These are phyloP conservation scores for Leptinotarsa tumamoca DNA, from an alignment of 2,888 invertebrate species.

Conservation along the genomic window DNA sequence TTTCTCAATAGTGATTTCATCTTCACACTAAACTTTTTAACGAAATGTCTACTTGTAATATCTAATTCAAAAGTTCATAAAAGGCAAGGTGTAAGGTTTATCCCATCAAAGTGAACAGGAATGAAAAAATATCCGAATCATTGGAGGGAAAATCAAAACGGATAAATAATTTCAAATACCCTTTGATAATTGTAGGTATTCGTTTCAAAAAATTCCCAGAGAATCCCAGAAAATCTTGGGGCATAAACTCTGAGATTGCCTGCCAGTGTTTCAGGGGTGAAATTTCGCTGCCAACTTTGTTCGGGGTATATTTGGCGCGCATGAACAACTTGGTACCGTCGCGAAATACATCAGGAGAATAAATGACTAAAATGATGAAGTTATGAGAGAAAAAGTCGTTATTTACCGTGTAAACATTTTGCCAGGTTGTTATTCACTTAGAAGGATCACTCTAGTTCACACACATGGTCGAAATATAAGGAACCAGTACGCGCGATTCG, in stretches of 20 bases:
- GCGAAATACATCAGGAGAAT: not conserved
- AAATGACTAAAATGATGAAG: not conserved
- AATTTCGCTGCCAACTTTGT: not conserved
- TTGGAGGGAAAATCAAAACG: too few relatives aligned
- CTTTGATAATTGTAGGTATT: too few relatives aligned
- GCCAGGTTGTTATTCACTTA: slow-evolving; percentile 37
- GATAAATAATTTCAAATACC: too few relatives aligned
- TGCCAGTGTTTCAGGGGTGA: not conserved
- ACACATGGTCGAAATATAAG: slow-evolving; percentile 42
- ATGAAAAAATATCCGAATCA: too few relatives aligned
- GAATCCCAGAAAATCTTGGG: not conserved
- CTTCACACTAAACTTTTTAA: too few relatives aligned
- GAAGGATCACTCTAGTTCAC: slow-evolving; percentile 38
- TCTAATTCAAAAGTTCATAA: too few relatives aligned
- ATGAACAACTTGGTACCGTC: not conserved
- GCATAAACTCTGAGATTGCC: not conserved
- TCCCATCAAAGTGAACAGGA: too few relatives aligned
- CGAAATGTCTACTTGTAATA: too few relatives aligned
- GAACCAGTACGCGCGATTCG: slow-evolving; percentile 52
- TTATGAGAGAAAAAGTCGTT: slow-evolving; percentile 25
- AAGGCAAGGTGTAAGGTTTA: too few relatives aligned
- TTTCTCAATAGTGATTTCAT: too few relatives aligned
- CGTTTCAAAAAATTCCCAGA: too few relatives aligned
- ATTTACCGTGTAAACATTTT: slow-evolving; percentile 65
- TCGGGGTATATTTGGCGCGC: not conserved